Evolutionary conservation across 2,888 invertebrate genomes (phyloP).

Genomic region (Lysandra coridon): DNA sequence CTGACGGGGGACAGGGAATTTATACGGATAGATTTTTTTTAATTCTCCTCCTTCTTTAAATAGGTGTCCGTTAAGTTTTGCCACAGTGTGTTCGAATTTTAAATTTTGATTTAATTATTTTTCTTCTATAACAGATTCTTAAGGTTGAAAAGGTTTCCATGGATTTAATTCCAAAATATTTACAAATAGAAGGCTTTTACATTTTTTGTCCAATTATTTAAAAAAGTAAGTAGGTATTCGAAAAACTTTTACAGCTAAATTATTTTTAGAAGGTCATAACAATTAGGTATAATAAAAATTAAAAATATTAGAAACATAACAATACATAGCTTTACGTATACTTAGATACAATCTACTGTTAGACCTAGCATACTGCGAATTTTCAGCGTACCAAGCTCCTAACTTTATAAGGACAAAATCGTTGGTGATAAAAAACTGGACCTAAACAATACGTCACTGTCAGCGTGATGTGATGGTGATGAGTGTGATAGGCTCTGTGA

Average conservation of each 20-base stretch:
- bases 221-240: too few species aligned
- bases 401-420: slow-evolving; percentile 18
- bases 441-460: slow-evolving; percentile 15
- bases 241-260: too few species aligned
- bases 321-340: too few species aligned
- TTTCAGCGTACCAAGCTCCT: background rate
- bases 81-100: background rate
- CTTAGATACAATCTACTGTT: too few species aligned
- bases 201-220: too few species aligned
- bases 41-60: background rate
- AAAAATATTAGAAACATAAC: too few species aligned
- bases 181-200: too few species aligned
- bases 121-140: background rate
- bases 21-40: background rate
- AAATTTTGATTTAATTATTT: background rate
- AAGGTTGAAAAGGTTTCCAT: too few species aligned
- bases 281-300: too few species aligned
- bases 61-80: background rate
- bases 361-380: background rate
- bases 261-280: too few species aligned
- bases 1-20: background rate
- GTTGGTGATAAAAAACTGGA: slow-evolving; percentile 12
- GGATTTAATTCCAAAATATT: too few species aligned
- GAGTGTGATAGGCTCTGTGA: background rate
- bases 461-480: background rate